Percentiles rank a stretch among this genome's conserved stretches.
phyloP scores from a whole-genome alignment of 2,797 vertebrate species.

The Sphaeramia orbicularis region DNA sequence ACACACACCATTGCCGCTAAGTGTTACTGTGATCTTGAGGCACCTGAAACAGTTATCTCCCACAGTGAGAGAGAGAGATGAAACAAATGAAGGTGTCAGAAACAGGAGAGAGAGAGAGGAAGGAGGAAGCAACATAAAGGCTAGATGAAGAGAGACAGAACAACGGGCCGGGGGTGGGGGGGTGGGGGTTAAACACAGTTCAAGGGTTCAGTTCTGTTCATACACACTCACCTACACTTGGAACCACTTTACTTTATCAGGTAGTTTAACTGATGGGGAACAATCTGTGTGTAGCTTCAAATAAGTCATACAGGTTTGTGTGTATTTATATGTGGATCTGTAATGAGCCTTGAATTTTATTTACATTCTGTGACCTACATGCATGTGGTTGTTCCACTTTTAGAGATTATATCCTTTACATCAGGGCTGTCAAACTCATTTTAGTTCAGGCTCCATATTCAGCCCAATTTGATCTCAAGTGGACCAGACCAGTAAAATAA shows the following conservation, averaged over 20 bases:
- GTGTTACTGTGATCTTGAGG: conserved; percentile 25
- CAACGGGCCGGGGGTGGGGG: conserved; percentile 6
- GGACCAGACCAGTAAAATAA: too few species aligned
- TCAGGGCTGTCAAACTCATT: too few species aligned
- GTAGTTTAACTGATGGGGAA: conserved; percentile 41
- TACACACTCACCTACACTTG: conserved; percentile 64
- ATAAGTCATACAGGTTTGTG: too few species aligned
- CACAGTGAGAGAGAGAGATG: conserved; percentile 18
- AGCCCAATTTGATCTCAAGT: too few species aligned
- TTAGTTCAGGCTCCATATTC: too few species aligned
- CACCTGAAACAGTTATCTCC: conserved; percentile 53
- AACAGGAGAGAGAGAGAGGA: too few species aligned
- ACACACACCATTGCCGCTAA: conserved; percentile 2
- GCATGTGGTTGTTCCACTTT: too few species aligned
- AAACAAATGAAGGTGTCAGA: too few species aligned
- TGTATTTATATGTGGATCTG: neutral
- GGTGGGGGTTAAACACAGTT: conserved; percentile 70
- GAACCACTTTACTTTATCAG: conserved; percentile 39
- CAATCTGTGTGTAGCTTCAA: conserved; percentile 25
- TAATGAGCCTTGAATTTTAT: too few species aligned
- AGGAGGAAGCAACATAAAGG: conserved; percentile 44
- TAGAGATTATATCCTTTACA: too few species aligned
- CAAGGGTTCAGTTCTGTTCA: conserved; percentile 80
- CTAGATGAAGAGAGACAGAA: conserved; percentile 17
- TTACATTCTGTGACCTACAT: too few species aligned